A percentile compares a stretch with the other conserved stretches of the same genome.
Conservation (phyloP, 1,140 invertebrate species). For the Drosophila tropicalis region DNA sequence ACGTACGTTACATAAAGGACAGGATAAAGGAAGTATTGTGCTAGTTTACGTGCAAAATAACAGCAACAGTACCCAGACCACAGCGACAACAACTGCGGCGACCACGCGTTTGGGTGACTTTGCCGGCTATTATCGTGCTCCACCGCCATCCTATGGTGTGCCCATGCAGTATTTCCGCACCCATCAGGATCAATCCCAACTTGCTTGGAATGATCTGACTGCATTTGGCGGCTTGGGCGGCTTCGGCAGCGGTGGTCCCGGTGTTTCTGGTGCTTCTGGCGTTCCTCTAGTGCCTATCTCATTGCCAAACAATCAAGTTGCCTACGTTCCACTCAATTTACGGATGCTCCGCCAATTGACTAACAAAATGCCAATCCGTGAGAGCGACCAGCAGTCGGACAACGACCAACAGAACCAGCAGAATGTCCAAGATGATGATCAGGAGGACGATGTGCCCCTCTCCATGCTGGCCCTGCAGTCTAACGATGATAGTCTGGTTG, state of each 20-base stretch:
- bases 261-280: neutral
- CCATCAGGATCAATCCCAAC: slow-evolving; percentile 30
- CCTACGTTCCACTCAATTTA: slow-evolving; percentile 59
- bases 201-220: slow-evolving; percentile 25
- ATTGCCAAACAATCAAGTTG: slow-evolving; percentile 57
- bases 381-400: slow-evolving; percentile 30
- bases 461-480: neutral
- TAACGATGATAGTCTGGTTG: neutral
- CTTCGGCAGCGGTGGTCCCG: no score
- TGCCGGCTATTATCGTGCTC: neutral
- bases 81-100: neutral
- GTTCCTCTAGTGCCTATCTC: slow-evolving; percentile 61
- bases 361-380: slow-evolving; percentile 20
- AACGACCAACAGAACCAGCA: neutral
- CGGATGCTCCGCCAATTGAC: slow-evolving; percentile 57
- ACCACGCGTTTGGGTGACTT: neutral
- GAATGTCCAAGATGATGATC: neutral
- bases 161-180: slow-evolving; percentile 45
- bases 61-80: neutral
- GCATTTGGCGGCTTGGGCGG: slow-evolving; percentile 30
- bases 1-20: no score
- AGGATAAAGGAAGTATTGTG: no score
- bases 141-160: neutral
- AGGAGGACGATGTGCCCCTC: slow-evolving; percentile 22
- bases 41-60: no score